phyloP scores from a whole-genome alignment of 2,888 invertebrate genomes.

The Onchidella celtica region DNA sequence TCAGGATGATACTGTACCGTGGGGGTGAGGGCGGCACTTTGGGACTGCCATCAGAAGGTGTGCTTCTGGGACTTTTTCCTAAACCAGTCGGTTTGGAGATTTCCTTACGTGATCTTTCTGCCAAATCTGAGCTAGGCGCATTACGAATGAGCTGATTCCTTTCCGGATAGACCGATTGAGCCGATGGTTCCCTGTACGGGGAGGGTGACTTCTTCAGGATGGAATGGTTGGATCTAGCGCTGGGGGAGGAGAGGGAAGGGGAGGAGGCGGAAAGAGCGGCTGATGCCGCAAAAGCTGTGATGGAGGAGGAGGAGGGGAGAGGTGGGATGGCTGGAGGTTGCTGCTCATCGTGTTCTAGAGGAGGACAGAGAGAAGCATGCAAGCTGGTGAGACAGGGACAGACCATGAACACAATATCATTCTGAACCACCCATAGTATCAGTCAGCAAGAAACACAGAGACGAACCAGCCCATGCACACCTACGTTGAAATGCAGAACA shows the following conservation, averaged over 20 bases:
- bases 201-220: not conserved
- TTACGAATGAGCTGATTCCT: not conserved
- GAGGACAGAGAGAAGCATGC: conserved; percentile 54
- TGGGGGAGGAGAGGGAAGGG: conserved; percentile 26
- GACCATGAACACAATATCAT: conserved; percentile 6
- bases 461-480: not conserved
- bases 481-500: not conserved
- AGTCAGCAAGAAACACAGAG: not conserved
- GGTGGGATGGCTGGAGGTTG: conserved; percentile 45
- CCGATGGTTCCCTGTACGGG: not conserved
- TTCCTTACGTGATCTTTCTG: not conserved
- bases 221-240: not conserved
- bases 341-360: conserved; percentile 45
- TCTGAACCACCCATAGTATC: not conserved
- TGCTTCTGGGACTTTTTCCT: not conserved
- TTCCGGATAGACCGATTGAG: not conserved
- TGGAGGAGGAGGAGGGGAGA: conserved; percentile 41
- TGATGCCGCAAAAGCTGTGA: conserved; percentile 13
- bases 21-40: conserved; percentile 16
- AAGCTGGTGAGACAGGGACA: conserved; percentile 29
- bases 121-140: not conserved
- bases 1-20: not conserved
- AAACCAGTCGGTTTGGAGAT: not conserved
- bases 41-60: not conserved
- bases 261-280: conserved; percentile 35